Evolutionary conservation across 2,797 vertebrate species (phyloP), one percentile per base, ranked within the genome.

Genomic region (Cryptoprocta ferox): DNA sequence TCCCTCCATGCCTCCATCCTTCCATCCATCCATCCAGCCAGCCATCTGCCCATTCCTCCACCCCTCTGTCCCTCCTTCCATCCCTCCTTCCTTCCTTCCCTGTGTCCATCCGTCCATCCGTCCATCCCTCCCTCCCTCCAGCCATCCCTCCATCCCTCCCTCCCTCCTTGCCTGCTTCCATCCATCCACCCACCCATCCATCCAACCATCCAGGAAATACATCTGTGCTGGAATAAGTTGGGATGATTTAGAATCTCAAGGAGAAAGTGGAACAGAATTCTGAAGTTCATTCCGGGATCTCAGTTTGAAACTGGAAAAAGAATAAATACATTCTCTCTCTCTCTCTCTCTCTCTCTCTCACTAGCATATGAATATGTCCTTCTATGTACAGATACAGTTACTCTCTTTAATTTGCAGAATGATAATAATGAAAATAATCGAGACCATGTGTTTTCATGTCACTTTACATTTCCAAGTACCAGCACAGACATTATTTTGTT

Each of bases 221-320:
- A 3, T 0, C 48, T 24, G 10, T 78, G n/a, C 89, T 83, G 10
- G 3, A 89, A 73, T 5, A 45, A 48, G 45, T 78, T 28, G 37
- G 35, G 76, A 81, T 24, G 87, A 76, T 45, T 80, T 71, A 61
- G 80, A 92, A 87, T 28, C 45, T 71, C n/a, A n/a, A 90, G 50
- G 24, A 76, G n/a, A 85, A 80, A 35, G 37, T 3, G 11, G 48
- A 75, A 18, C 42, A 76, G 66, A 48, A 65, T n/a, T 95, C 42
- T 70, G 71, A 56, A 73, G 59, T 56, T 80, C 21, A 79, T 59
- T 21, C 79, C 21, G 5, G 48, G 61, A 50, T 75, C 48, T 89
- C 86, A 10, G 32, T 48, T 48, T 45, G 79, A 95, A 71, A 86
- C n/a, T 89, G 39, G 45, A 56, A 91, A 21, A 91, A 86, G 59